These are phyloP conservation scores for Orchestes rusci DNA, from an alignment of 2,888 invertebrate genomes.

Conservation along the genomic window DNA sequence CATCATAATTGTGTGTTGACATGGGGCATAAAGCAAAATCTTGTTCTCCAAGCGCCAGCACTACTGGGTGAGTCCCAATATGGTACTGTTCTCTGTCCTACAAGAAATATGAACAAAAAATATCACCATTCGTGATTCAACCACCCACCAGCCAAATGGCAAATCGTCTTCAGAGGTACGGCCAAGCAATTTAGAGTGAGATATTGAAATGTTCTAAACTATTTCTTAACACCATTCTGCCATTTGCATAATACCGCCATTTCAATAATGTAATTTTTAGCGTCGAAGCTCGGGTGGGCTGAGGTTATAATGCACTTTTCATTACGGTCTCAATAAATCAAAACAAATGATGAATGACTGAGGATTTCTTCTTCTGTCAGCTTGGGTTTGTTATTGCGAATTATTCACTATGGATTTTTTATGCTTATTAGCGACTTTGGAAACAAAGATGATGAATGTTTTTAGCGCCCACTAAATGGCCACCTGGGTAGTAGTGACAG, in stretches of 20 bases:
- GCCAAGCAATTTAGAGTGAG: slow-evolving; percentile 9
- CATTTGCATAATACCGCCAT: slow-evolving; percentile 17
- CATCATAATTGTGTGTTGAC: too few relatives aligned
- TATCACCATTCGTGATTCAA: slow-evolving; percentile 8
- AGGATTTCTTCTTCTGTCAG: slow-evolving; percentile 12
- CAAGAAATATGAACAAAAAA: too few relatives aligned
- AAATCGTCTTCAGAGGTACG: slow-evolving; percentile 11
- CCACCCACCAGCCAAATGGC: slow-evolving; percentile 9
- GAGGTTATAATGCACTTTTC: slow-evolving; percentile 19
- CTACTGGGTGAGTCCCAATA: too few relatives aligned
- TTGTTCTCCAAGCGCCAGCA: too few relatives aligned
- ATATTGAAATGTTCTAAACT: slow-evolving; percentile 16
- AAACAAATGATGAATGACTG: slow-evolving; percentile 15
- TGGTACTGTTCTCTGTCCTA: too few relatives aligned
- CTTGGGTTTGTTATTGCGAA: too few relatives aligned
- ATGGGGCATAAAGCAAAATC: too few relatives aligned
- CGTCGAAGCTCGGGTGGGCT: slow-evolving; percentile 14
- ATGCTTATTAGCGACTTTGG: too few relatives aligned
- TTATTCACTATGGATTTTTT: too few relatives aligned
- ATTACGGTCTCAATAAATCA: slow-evolving; percentile 22
- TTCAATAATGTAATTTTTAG: slow-evolving; percentile 19
- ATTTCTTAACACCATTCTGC: slow-evolving; percentile 16
- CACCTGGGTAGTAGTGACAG: too few relatives aligned
- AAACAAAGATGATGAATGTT: too few relatives aligned
- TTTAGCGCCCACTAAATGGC: too few relatives aligned